Base-by-base conservation (phyloP, 2,888 invertebrate species). In the Sminthurides aquaticus region DNA sequence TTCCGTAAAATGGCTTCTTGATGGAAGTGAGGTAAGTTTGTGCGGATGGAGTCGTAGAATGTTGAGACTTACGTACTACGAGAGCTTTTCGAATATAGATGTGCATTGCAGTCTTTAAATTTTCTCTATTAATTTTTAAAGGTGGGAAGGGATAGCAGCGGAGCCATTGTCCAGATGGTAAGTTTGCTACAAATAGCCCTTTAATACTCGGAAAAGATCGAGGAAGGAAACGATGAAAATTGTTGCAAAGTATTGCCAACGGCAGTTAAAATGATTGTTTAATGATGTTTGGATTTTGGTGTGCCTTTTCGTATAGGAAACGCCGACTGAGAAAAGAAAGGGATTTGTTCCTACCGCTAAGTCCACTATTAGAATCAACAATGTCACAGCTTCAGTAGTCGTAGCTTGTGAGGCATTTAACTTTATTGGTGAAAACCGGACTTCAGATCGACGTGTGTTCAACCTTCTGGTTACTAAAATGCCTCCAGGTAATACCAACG, bases 391-490 rank as follows among this genome's bases (percentile, higher is more conserved):
- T n/a, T 73, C 72, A 1, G 64, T 69, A 2, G 68, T 67, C 60
- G 70, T 74, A 1, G 64, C 64, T 18, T 74, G 74, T 60, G 72
- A 72, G 62, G 73, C 74, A 8, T 67, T 52, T 27, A 74, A 73
- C 61, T 63, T 60, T 27, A 58, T 74, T 1, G 43, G 66, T 3
- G 59, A 65, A 15, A 66, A 65, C 48, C 56, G 57, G 1, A 66
- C 60, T n/a, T 49, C 59, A 25, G 62, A 67, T 27, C 65, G 62
- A 18, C 66, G 69, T 55, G 67, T 69, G 24, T 73, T 74, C 57
- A 74, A 70, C 22, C 62, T 74, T 11, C 63, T 69, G 26, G 74
- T 74, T 20, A 73, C 71, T 1, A 74, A 73, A 49, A 72, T 72
- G 48, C 74, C 74, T 8, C 57, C 67, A 27, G 61, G 65, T 65